These are phyloP conservation scores for Aphyosemion australe DNA, from an alignment of 2,113 vertebrate genomes.

Conservation along the genomic window DNA sequence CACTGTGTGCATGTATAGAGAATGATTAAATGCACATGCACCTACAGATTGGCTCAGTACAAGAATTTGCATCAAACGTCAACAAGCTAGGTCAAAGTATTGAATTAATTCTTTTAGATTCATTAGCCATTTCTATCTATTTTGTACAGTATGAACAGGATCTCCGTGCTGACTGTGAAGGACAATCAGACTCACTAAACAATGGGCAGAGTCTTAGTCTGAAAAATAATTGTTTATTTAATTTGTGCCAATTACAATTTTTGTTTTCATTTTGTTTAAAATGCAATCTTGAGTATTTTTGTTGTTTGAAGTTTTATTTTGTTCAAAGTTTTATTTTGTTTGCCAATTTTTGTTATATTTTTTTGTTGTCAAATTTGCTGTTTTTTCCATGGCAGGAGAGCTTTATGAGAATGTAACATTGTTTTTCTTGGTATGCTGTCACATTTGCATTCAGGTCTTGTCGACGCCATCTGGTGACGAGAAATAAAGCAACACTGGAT, in stretches of 20 bases:
- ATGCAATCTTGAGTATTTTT: slow-evolving; percentile 78
- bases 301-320: no score
- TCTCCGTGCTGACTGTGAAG: slow-evolving; percentile 76
- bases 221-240: slow-evolving; percentile 68
- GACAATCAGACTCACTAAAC: slow-evolving; percentile 82
- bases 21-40: slow-evolving; percentile 67
- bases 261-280: slow-evolving; percentile 68
- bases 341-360: slow-evolving; percentile 58
- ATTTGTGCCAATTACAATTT: slow-evolving; percentile 81
- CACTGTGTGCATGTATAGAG: slow-evolving; percentile 64
- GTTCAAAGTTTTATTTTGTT: slow-evolving; percentile 69
- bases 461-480: slow-evolving; percentile 73
- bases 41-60: slow-evolving; percentile 60
- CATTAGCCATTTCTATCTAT: slow-evolving; percentile 61
- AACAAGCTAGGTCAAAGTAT: slow-evolving; percentile 57
- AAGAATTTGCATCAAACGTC: slow-evolving; percentile 47
- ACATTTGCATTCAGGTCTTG: slow-evolving; percentile 74
- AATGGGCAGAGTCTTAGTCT: slow-evolving; percentile 74
- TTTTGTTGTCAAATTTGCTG: slow-evolving; percentile 84
- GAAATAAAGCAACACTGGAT: slow-evolving; percentile 80
- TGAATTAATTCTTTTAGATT: slow-evolving; percentile 58
- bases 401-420: slow-evolving; percentile 79
- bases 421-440: slow-evolving; percentile 71
- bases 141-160: slow-evolving; percentile 68
- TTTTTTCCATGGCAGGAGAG: slow-evolving; percentile 77